These are phyloP conservation scores for Meloe dianella DNA, from an alignment of 2,888 invertebrate species.

Conservation along the genomic window DNA sequence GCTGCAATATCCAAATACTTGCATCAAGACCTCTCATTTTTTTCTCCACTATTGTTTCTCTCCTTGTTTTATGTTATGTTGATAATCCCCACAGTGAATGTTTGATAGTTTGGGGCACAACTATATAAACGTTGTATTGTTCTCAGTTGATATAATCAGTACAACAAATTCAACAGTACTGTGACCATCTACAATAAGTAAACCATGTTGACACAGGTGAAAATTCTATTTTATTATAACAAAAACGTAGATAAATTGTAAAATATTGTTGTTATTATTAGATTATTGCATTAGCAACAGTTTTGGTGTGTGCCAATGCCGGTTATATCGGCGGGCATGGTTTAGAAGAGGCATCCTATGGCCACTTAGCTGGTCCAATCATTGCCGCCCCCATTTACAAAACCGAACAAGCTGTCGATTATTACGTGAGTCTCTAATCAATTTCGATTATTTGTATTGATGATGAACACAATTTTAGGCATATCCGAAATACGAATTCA, in stretches of 20 bases:
- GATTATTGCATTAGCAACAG: background rate
- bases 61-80: background rate
- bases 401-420: constrained; percentile 37
- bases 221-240: background rate
- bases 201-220: constrained; percentile 3
- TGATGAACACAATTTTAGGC: constrained; percentile 42
- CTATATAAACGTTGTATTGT: constrained; percentile 6
- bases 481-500: constrained; percentile 69
- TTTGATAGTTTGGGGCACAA: background rate
- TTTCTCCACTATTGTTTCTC: constrained; percentile 1
- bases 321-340: background rate
- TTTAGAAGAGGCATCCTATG: background rate
- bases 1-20: constrained; percentile 11
- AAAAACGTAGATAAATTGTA: background rate
- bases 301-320: background rate
- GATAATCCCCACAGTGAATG: constrained; percentile 11
- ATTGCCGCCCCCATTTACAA: background rate
- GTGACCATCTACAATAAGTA: background rate
- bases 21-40: constrained; percentile 5
- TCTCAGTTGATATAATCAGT: constrained; percentile 1
- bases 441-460: background rate
- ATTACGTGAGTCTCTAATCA: constrained; percentile 39
- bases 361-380: background rate
- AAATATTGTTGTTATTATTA: background rate
- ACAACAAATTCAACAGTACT: constrained; percentile 5